Conservation (phyloP, 2,888 invertebrate species). For the Brachynemurus nebulosus region DNA sequence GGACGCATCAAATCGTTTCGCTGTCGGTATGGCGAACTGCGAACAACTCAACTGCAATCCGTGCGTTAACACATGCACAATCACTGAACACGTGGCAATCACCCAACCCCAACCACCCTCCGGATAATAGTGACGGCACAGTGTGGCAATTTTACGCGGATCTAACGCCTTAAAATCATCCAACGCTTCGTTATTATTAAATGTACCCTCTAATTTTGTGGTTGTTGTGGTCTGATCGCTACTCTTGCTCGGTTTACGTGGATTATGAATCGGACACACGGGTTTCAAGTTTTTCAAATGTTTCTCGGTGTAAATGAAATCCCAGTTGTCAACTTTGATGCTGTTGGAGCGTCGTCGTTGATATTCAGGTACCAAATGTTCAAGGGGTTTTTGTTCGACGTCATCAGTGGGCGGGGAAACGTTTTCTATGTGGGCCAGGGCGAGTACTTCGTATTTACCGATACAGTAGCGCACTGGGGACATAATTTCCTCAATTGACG, state of each 20-base stretch:
- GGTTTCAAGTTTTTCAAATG: conserved; percentile 9
- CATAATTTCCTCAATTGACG: not conserved
- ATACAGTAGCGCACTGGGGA: conserved; percentile 12
- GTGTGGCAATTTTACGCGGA: conserved; percentile 31
- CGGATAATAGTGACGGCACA: conserved; percentile 65
- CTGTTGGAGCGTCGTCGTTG: conserved; percentile 24
- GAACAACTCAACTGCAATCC: conserved; percentile 57
- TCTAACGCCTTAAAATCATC: conserved; percentile 25
- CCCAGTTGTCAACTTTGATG: conserved; percentile 30
- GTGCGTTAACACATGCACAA: conserved; percentile 58
- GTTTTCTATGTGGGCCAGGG: conserved; percentile 26
- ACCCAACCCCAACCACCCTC: conserved; percentile 85
- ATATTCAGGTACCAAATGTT: conserved; percentile 8
- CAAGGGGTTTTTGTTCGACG: no score
- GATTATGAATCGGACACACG: conserved; percentile 12
- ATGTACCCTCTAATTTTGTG: conserved; percentile 13
- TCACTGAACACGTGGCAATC: conserved; percentile 54
- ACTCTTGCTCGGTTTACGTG: conserved; percentile 8
- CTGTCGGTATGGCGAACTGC: conserved; percentile 42
- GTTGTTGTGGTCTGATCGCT: not conserved
- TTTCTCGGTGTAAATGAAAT: conserved; percentile 27
- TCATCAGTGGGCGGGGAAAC: no score
- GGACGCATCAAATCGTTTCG: conserved; percentile 44
- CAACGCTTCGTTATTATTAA: conserved; percentile 21
- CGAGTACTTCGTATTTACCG: conserved; percentile 28